phyloP scores from a whole-genome alignment of 2,888 invertebrate species.

The Prenolepis imparis region DNA sequence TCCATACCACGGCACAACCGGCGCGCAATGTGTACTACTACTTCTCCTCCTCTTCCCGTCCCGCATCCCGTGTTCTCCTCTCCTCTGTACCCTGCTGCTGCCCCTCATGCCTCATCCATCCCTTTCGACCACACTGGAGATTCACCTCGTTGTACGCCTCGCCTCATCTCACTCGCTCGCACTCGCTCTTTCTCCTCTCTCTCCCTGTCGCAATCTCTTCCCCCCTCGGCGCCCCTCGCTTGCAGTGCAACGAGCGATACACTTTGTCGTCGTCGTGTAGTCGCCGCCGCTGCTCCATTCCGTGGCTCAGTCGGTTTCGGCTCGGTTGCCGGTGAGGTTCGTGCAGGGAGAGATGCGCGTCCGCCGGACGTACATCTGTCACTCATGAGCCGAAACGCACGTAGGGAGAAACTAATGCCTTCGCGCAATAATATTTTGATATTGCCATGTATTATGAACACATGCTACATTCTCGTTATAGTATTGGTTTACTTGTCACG shows the following conservation, averaged over 20 bases:
- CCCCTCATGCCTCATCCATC: constrained; percentile 60
- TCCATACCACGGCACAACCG: constrained; percentile 36
- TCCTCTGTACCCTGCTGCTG: constrained; percentile 48
- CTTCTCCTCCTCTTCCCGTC: constrained; percentile 47
- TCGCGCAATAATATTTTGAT: neutral
- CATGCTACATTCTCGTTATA: neutral
- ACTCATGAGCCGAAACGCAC: neutral
- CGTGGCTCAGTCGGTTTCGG: constrained; percentile 74
- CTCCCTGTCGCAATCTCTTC: constrained; percentile 50
- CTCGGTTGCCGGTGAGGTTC: constrained; percentile 72
- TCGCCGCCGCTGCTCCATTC: constrained; percentile 67
- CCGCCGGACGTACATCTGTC: constrained; percentile 5
- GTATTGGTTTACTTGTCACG: neutral
- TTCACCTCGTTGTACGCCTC: constrained; percentile 62
- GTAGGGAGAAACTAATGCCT: neutral
- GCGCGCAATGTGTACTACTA: constrained; percentile 23
- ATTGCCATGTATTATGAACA: neutral
- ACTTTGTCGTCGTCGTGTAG: constrained; percentile 74
- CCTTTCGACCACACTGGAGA: constrained; percentile 67
- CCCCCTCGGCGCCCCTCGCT: constrained; percentile 59
- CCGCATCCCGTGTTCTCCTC: constrained; percentile 12
- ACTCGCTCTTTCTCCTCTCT: neutral
- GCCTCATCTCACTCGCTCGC: constrained; percentile 41
- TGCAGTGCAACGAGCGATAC: constrained; percentile 74
- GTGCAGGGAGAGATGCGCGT: constrained; percentile 25